These are phyloP conservation scores for Zaprionus davidi DNA, from an alignment of 1,140 invertebrate genomes.

Conservation along the genomic window DNA sequence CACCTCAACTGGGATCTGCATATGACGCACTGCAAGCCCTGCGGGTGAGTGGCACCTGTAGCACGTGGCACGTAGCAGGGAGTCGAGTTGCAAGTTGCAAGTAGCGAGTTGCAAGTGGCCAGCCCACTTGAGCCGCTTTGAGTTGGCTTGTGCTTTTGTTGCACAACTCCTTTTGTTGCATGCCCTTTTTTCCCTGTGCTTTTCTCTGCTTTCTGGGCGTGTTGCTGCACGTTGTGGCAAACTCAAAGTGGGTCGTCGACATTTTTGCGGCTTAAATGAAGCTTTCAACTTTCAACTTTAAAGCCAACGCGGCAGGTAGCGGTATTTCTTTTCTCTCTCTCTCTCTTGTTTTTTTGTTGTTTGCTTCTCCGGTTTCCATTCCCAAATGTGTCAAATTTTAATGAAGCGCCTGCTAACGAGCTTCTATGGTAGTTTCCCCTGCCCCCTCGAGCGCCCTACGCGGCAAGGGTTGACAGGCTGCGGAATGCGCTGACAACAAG, in stretches of 20 bases:
- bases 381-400: slow-evolving; percentile 78
- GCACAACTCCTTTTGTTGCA: slow-evolving; percentile 40
- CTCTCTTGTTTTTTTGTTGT: not conserved
- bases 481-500: slow-evolving; percentile 9
- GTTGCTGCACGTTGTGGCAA: slow-evolving; percentile 18
- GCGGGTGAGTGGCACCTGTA: slow-evolving; percentile 71
- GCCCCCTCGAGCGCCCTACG: not conserved
- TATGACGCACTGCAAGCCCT: slow-evolving; percentile 84
- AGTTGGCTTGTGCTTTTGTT: slow-evolving; percentile 68
- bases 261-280: slow-evolving; percentile 50
- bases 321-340: not conserved
- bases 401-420: slow-evolving; percentile 76
- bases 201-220: slow-evolving; percentile 7
- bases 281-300: slow-evolving; percentile 32
- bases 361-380: slow-evolving; percentile 24
- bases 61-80: slow-evolving; percentile 27
- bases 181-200: slow-evolving; percentile 5
- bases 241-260: slow-evolving; percentile 65
- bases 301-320: slow-evolving; percentile 23
- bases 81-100: slow-evolving; percentile 33
- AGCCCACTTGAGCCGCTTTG: slow-evolving; percentile 63
- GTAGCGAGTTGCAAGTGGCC: slow-evolving; percentile 63
- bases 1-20: slow-evolving; percentile 84
- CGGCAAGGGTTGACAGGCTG: not conserved
- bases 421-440: slow-evolving; percentile 28